A percentile compares a stretch with the other conserved stretches of the same genome.
Evolutionary conservation across 2,113 vertebrate genomes (phyloP).

Genomic region (Oreochromis tanganicae): DNA sequence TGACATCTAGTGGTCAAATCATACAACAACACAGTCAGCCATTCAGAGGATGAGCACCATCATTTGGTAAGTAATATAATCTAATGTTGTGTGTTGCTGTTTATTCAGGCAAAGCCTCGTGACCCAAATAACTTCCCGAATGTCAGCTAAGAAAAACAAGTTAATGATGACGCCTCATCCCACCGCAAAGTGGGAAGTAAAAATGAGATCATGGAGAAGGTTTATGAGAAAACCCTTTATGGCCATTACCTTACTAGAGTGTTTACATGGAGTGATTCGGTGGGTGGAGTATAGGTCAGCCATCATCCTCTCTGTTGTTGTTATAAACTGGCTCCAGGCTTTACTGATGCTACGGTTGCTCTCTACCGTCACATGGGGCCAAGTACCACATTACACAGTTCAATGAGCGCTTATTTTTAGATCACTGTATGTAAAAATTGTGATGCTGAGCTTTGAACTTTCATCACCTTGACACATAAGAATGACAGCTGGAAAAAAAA

Average conservation of each 20-base stretch:
- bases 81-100: neutral
- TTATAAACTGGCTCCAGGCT: neutral
- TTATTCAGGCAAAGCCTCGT: neutral
- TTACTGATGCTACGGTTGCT: constrained; percentile 21
- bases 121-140: neutral
- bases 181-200: neutral
- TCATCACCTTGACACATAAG: neutral
- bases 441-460: neutral
- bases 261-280: neutral
- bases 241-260: neutral
- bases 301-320: constrained; percentile 31
- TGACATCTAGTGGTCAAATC: constrained; percentile 50
- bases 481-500: neutral
- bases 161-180: neutral
- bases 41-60: neutral
- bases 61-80: neutral
- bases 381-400: constrained; percentile 10
- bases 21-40: neutral
- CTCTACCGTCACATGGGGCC: neutral
- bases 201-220: constrained; percentile 14
- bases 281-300: constrained; percentile 28
- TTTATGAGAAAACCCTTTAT: constrained; percentile 3
- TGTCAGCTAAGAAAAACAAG: neutral
- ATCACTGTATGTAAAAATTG: neutral
- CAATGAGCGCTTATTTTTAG: neutral